Conservation (phyloP, 2,888 invertebrate species). For the Drosophila kanekoi region DNA sequence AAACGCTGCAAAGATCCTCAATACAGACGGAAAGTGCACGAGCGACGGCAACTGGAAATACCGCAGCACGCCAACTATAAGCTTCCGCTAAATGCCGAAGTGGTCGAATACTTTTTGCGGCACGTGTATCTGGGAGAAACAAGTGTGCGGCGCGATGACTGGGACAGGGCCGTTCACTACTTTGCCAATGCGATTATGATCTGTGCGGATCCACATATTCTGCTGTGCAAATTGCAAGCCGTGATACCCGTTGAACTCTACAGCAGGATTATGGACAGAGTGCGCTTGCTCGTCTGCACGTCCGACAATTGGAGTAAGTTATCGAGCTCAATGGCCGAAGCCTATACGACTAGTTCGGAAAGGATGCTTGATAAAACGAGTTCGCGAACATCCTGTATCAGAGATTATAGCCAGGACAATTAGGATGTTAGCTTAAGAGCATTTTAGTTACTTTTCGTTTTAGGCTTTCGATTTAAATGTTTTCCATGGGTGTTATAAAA, state of each 20-base stretch:
- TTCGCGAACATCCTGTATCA: background rate
- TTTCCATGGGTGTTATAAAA: too few relatives aligned
- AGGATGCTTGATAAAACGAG: background rate
- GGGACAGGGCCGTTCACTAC: conserved; percentile 6
- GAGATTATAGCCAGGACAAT: background rate
- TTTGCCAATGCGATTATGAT: conserved; percentile 31
- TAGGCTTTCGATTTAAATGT: background rate
- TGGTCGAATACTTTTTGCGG: conserved; percentile 33
- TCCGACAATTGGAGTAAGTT: conserved; percentile 4
- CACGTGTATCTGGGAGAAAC: conserved; percentile 34
- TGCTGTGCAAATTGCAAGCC: conserved; percentile 7
- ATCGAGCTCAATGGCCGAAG: background rate
- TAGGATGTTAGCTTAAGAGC: background rate
- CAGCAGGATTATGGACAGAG: conserved; percentile 11
- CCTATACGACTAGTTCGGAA: background rate
- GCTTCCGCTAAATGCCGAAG: conserved; percentile 3
- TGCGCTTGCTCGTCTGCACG: conserved; percentile 4
- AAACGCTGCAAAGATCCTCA: conserved; percentile 28
- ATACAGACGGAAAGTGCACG: conserved; percentile 17
- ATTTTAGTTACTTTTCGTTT: background rate
- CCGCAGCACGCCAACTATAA: background rate
- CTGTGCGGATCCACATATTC: conserved; percentile 27
- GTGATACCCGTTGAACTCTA: conserved; percentile 21
- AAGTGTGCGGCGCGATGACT: conserved; percentile 5
- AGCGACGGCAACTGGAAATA: conserved; percentile 3